phyloP scores from a whole-genome alignment of 2,797 vertebrate species.

The Leucoraja ocellata region DNA sequence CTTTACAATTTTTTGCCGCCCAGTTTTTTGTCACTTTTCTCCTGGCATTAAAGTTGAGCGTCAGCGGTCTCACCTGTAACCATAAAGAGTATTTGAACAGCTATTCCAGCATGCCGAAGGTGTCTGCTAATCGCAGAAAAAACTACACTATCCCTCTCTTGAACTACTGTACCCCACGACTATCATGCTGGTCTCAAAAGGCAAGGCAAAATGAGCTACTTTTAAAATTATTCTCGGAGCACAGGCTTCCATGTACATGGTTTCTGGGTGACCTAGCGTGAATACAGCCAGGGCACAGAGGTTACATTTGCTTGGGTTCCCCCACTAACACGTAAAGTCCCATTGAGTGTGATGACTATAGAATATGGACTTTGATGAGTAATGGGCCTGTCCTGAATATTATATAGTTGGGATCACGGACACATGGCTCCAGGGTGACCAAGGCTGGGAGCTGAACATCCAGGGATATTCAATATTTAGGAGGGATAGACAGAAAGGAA shows the following conservation, averaged over 20 bases:
- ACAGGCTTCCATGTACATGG: not conserved
- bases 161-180: not conserved
- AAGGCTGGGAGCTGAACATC: too few relatives aligned
- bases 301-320: not conserved
- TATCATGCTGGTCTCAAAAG: not conserved
- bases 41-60: not conserved
- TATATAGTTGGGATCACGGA: too few relatives aligned
- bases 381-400: too few relatives aligned
- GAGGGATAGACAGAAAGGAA: too few relatives aligned
- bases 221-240: not conserved
- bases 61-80: not conserved
- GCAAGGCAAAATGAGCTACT: not conserved
- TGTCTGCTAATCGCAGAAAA: not conserved
- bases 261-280: not conserved
- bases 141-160: not conserved
- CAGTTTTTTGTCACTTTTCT: not conserved
- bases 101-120: not conserved
- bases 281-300: not conserved
- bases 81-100: not conserved
- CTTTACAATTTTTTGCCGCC: too few relatives aligned
- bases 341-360: too few relatives aligned
- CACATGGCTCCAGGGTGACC: too few relatives aligned
- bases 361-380: too few relatives aligned
- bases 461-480: too few relatives aligned
- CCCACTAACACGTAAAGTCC: too few relatives aligned